Evolutionary conservation across 2,888 invertebrate genomes (phyloP).

Genomic region (Leptura quadrifasciata): DNA sequence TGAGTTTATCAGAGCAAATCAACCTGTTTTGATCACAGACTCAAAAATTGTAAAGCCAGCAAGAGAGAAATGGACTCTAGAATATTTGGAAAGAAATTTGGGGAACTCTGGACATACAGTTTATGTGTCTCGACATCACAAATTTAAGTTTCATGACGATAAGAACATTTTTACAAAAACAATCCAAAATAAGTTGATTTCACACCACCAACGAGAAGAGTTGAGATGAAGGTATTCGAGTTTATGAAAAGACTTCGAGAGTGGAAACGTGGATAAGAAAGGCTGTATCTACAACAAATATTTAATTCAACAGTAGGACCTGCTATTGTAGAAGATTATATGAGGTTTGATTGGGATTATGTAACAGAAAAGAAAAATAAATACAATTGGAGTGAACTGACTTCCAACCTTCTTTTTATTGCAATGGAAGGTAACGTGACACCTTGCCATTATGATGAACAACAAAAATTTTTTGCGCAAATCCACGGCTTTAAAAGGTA

Average conservation of each 20-base stretch:
- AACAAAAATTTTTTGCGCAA: slow-evolving; percentile 81
- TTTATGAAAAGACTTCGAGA: slow-evolving; percentile 75
- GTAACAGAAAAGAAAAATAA: slow-evolving; percentile 75
- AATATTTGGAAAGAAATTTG: slow-evolving; percentile 77
- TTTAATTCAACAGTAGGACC: slow-evolving; percentile 78
- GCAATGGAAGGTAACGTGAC: slow-evolving; percentile 81
- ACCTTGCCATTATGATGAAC: slow-evolving; percentile 82
- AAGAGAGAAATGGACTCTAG: slow-evolving; percentile 76
- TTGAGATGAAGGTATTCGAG: slow-evolving; percentile 77
- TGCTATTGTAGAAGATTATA: slow-evolving; percentile 78
- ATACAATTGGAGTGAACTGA: slow-evolving; percentile 79
- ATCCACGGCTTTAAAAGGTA: slow-evolving; percentile 78
- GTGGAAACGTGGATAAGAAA: slow-evolving; percentile 76
- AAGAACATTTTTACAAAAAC: slow-evolving; percentile 74
- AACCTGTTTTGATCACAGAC: slow-evolving; percentile 79
- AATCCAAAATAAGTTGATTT: slow-evolving; percentile 73
- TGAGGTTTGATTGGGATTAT: slow-evolving; percentile 79
- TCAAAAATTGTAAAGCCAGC: slow-evolving; percentile 77
- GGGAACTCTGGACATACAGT: slow-evolving; percentile 77
- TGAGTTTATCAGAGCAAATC: slow-evolving; percentile 74
- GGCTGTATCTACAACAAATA: slow-evolving; percentile 79
- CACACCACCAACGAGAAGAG: slow-evolving; percentile 75
- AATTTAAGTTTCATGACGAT: slow-evolving; percentile 80
- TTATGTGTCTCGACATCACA: slow-evolving; percentile 76
- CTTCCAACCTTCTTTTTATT: slow-evolving; percentile 80